These are phyloP conservation scores for Peromyscus californicus DNA, from an alignment of 2,113 vertebrate species.

Conservation along the genomic window DNA sequence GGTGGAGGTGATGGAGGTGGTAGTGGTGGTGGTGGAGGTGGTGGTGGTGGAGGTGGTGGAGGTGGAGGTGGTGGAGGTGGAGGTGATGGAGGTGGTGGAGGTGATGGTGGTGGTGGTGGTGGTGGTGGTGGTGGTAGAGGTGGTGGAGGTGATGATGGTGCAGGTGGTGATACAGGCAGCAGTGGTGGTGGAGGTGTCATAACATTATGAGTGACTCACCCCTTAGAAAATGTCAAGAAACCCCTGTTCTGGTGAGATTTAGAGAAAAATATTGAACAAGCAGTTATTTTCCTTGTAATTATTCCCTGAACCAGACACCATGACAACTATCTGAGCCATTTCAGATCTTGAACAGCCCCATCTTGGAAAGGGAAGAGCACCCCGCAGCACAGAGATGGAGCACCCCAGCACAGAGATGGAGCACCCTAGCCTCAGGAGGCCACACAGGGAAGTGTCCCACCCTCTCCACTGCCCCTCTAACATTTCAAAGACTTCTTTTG, in stretches of 20 bases:
- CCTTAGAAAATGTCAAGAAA: background rate
- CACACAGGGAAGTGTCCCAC: too few species aligned
- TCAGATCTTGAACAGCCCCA: background rate
- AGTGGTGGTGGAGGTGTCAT: background rate
- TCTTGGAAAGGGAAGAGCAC: background rate
- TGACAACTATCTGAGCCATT: background rate
- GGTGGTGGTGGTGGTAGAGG: too few species aligned
- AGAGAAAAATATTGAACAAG: background rate
- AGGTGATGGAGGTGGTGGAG: fast-evolving
- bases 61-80: background rate
- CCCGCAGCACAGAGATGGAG: background rate
- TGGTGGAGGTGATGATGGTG: background rate
- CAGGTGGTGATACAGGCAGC: background rate
- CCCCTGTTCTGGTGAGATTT: background rate
- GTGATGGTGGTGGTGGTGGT: background rate
- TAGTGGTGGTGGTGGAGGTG: background rate
- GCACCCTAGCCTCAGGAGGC: background rate
- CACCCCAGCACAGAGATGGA: fast-evolving
- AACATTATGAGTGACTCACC: background rate
- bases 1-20: background rate
- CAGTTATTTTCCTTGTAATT: background rate
- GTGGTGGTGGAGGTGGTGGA: background rate
- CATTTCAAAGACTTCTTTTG: background rate
- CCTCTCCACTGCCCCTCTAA: background rate
- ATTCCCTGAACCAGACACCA: background rate